Evolutionary conservation across 2,888 invertebrate genomes (phyloP), one percentile per base, ranked within the genome.

Genomic region (Drosophila stalkeri): DNA sequence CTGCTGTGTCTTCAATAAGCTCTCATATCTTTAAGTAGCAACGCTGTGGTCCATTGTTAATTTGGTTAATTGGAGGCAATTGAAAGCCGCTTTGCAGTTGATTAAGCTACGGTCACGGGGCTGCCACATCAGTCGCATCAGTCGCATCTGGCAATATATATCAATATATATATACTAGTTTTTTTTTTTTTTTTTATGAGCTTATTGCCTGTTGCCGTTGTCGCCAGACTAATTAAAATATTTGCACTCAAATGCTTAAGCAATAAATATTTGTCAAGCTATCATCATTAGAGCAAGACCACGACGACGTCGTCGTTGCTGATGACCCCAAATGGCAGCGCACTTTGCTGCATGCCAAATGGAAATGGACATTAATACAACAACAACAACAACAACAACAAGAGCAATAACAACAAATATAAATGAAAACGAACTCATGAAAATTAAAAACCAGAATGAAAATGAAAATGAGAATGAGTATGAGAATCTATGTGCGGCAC

Each of bases 201-300:
- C 56, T 33, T 62, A 46, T 60, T 71, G 64, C 39, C 64, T 62
- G 62, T 63, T 44, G 43, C 20, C 20, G 49, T 75, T 78, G 90
- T 89, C 88, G 85, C 79, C 85, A 79, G 83, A 78, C 89, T 90
- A 86, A 86, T 86, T 86, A 90, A 86, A 86, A 86, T 86, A 90
- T 86, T 90, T 86, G 90, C 90, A 90, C 90, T 86, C 90, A 90
- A 90, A 86, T 81, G 89, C 83, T 90, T 82, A 75, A 80, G 90
- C 89, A 90, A 86, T 86, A 86, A 86, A 86, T 86, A 86, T 86
- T 86, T 86, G 90, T 86, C 85, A 86, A 89, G 85, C 85, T 69
- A 85, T 85, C 85, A 87, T 89, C 85, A 85, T 85, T 89, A 85
- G 79, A 80, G 37, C 63, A 57, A 56, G 11, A 62, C 41, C 2